Base-by-base conservation (phyloP, 2,113 vertebrate species). In the Platysteira castanea region DNA sequence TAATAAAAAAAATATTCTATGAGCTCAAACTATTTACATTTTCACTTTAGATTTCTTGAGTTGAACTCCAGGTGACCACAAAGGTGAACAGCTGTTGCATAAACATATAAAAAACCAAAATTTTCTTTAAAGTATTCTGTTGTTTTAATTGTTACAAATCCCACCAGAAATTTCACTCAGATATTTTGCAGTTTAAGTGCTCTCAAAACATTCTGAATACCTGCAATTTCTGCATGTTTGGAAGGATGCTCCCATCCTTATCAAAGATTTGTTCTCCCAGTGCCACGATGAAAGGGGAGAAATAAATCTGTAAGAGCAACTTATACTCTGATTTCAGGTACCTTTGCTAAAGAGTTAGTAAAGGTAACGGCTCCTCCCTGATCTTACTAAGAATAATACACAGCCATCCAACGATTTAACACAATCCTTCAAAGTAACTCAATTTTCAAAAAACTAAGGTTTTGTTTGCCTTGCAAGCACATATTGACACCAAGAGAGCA, bases 201-300 rank as follows among this genome's bases (percentile, higher is more conserved):
- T 88, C 86, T 96, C 84, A 75, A 65, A 94, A 79, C 17, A 28
- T 54, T 90, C 57, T 89, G 90, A 97, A 97, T 47, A 30, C 23
- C 21, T 69, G 24, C 39, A 80, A 46, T 68, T 89, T 76, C 57
- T 89, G 35, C 68, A 67, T 88, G 92, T 73, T 97, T 92, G 79
- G 76, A 93, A 94, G 95, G 85, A 80, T 85, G 93, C 83, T 97
- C 82, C 95, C 82, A 96, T 92, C 93, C 84, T 91, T 97, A 76
- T 94, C 68, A 96, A 96, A 93, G 67, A 86, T 68, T 97, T 90
- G 75, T 80, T 91, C 95, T 97, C 94, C 92, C 90, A 92, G 39
- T 65, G 5, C 21, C n/a, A 12, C 28, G 47, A 73, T 57, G 78
- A 93, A 96, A 96, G 82, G 63, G 61, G 76, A 39, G 42, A 80